Percentiles rank a stretch among this genome's conserved stretches.
These are phyloP conservation scores for Drosophila longiperda DNA, from an alignment of 2,888 invertebrate genomes.

Conservation along the genomic window DNA sequence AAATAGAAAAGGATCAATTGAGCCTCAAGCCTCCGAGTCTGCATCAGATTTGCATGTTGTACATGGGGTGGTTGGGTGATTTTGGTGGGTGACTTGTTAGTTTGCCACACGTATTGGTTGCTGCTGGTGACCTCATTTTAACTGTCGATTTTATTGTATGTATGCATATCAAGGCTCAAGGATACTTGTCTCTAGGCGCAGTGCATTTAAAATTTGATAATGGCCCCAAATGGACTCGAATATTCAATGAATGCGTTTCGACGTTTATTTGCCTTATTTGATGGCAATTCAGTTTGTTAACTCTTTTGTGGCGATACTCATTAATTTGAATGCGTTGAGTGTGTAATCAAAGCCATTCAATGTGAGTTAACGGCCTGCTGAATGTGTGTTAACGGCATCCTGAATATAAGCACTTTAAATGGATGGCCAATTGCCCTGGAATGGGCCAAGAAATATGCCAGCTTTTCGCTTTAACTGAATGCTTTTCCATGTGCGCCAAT, in stretches of 20 bases:
- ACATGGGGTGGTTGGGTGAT: constrained; percentile 1
- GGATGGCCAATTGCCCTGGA: background rate
- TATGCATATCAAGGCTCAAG: constrained; percentile 59
- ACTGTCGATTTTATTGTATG: constrained; percentile 28
- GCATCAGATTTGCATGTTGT: constrained; percentile 65
- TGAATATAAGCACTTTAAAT: background rate
- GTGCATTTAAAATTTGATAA: constrained; percentile 69
- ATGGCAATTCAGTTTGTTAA: constrained; percentile 46
- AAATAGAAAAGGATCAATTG: constrained; percentile 61
- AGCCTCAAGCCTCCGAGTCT: constrained; percentile 54
- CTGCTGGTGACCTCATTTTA: constrained; percentile 15
- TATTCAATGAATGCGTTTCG: constrained; percentile 59
- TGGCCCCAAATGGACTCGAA: constrained; percentile 60
- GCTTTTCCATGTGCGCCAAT: background rate
- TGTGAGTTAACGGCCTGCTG: no score
- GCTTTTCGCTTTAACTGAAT: background rate
- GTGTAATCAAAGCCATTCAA: background rate
- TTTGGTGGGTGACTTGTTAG: constrained; percentile 29
- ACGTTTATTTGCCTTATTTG: constrained; percentile 60
- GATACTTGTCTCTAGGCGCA: constrained; percentile 56
- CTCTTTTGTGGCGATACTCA: constrained; percentile 28
- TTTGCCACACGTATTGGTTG: constrained; percentile 56
- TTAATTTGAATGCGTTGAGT: constrained; percentile 44
- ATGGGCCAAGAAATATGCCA: background rate
- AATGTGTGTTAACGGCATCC: background rate